A percentile compares a stretch with the other conserved stretches of the same genome.
These are phyloP conservation scores for Drosophila repleta DNA, from an alignment of 1,140 invertebrate genomes.

Conservation along the genomic window DNA sequence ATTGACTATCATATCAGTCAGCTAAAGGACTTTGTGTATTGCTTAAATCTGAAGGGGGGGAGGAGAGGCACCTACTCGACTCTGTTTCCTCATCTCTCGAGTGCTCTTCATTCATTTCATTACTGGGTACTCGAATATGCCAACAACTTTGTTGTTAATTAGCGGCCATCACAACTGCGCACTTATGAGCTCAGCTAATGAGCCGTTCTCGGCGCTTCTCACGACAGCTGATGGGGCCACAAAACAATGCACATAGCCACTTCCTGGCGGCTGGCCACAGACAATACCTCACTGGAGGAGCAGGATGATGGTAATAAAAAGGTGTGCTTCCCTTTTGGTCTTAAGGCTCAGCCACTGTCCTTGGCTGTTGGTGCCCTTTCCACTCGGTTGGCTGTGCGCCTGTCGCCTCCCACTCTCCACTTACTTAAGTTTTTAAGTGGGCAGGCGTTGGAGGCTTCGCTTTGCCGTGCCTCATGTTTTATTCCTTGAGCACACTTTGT, in stretches of 20 bases:
- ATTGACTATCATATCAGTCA: neutral
- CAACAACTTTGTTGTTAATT: slow-evolving; percentile 45
- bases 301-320: slow-evolving; percentile 30
- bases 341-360: slow-evolving; percentile 6
- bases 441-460: slow-evolving; percentile 12
- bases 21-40: neutral
- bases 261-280: slow-evolving; percentile 36
- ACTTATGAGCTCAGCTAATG: slow-evolving; percentile 26
- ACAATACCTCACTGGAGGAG: no score
- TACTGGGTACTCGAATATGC: neutral
- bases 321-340: slow-evolving; percentile 39
- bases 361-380: slow-evolving; percentile 2
- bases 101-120: no score
- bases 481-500: slow-evolving; percentile 70
- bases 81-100: no score
- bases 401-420: slow-evolving; percentile 47
- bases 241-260: slow-evolving; percentile 53
- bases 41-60: no score
- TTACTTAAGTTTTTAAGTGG: slow-evolving; percentile 58
- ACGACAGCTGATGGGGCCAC: slow-evolving; percentile 27
- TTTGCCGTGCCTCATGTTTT: slow-evolving; percentile 62
- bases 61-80: no score
- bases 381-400: slow-evolving; percentile 15
- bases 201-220: neutral
- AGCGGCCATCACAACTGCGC: slow-evolving; percentile 51